Evolutionary conservation across 1,140 invertebrate species (phyloP).

Genomic region (Cotesia glomerata): DNA sequence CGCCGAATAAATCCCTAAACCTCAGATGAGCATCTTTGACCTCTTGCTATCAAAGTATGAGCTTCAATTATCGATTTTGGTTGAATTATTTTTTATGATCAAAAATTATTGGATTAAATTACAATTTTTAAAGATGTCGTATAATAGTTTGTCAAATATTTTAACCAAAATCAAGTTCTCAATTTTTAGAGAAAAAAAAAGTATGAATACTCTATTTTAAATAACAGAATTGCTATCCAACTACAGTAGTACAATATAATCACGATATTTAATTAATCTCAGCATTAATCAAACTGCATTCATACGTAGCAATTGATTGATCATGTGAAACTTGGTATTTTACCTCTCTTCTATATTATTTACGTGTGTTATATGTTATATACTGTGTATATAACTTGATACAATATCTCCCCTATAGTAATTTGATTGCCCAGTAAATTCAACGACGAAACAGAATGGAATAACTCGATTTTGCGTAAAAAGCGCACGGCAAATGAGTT

Average conservation of each 20-base stretch:
- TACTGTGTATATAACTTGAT: neutral
- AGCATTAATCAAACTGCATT: neutral
- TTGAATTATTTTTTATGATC: too few relatives aligned
- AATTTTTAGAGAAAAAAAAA: neutral
- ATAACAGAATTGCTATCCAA: too few relatives aligned
- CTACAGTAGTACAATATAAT: too few relatives aligned
- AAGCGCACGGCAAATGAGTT: slow-evolving; percentile 14
- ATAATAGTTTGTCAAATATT: too few relatives aligned
- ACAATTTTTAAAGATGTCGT: too few relatives aligned
- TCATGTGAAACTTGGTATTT: neutral
- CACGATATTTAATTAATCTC: too few relatives aligned
- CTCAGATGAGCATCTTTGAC: too few relatives aligned
- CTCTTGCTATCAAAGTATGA: too few relatives aligned
- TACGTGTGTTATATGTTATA: neutral
- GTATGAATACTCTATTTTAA: neutral
- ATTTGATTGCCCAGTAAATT: slow-evolving; percentile 18
- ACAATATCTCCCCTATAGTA: slow-evolving; percentile 10
- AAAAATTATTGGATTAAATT: too few relatives aligned
- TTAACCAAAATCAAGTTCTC: too few relatives aligned
- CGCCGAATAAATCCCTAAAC: too few relatives aligned
- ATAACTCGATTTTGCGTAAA: slow-evolving; percentile 21
- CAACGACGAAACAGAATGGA: slow-evolving; percentile 17
- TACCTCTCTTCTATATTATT: neutral
- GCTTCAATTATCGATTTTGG: too few relatives aligned
- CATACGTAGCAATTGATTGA: neutral